Evolutionary conservation across 2,888 invertebrate genomes (phyloP).

Genomic region (Meandrusa payeni): DNA sequence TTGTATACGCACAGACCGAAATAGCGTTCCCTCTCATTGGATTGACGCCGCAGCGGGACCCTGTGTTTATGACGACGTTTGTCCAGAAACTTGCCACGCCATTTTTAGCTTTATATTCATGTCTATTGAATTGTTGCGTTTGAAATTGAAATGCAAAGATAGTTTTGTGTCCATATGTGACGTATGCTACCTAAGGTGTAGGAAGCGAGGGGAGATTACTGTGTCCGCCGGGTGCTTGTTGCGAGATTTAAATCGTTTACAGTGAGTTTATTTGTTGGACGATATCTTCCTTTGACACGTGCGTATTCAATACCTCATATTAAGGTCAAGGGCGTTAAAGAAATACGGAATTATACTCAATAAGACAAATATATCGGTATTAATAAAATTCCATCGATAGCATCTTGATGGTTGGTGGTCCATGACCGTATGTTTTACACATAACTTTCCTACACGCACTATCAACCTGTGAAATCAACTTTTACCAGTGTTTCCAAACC

Average conservation of each 20-base stretch:
- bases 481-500: too few relatives aligned
- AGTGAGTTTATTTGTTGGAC: slow-evolving; percentile 51
- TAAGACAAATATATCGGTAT: too few relatives aligned
- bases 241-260: slow-evolving; percentile 62
- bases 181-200: slow-evolving; percentile 65
- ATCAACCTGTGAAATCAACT: too few relatives aligned
- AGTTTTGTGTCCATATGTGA: slow-evolving; percentile 51
- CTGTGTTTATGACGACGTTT: slow-evolving; percentile 28
- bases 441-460: too few relatives aligned
- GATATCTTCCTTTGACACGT: slow-evolving; percentile 51
- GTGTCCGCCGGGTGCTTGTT: slow-evolving; percentile 55
- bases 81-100: slow-evolving; percentile 35
- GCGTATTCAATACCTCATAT: slow-evolving; percentile 1
- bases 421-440: too few relatives aligned
- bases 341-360: too few relatives aligned
- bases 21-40: slow-evolving; percentile 66
- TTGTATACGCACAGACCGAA: slow-evolving; percentile 67
- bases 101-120: slow-evolving; percentile 50
- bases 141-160: slow-evolving; percentile 33
- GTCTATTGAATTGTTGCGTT: slow-evolving; percentile 34
- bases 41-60: slow-evolving; percentile 54
- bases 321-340: slow-evolving; percentile 3
- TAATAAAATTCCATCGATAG: too few relatives aligned
- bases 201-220: slow-evolving; percentile 70
- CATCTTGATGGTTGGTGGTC: too few relatives aligned